A percentile compares a stretch with the other conserved stretches of the same genome.
Conservation (phyloP, 2,113 vertebrate genomes). For the Indicator maculatus region DNA sequence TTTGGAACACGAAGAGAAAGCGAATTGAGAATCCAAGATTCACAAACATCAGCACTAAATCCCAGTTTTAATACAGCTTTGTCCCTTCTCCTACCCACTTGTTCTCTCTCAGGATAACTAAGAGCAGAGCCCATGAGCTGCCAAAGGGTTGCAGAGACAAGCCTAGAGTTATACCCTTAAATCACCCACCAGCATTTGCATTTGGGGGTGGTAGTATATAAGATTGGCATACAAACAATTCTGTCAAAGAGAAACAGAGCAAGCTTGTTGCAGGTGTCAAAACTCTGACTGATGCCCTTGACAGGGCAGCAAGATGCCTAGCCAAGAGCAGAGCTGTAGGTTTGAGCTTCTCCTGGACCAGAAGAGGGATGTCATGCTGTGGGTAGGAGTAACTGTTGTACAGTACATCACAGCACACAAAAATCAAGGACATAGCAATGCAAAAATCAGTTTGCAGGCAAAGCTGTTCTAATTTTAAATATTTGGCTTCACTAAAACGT, state of each 20-base stretch:
- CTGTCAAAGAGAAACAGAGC: not conserved
- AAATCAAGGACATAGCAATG: not conserved
- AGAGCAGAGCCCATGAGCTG: not conserved
- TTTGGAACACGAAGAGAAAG: not conserved
- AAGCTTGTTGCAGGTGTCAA: not conserved
- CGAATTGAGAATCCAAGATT: not conserved
- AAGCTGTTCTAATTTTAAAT: not conserved
- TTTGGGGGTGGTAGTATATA: not conserved
- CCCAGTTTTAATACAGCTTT: not conserved
- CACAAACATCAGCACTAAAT: not conserved
- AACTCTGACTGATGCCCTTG: not conserved
- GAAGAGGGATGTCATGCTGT: not conserved
- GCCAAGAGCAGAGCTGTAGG: not conserved
- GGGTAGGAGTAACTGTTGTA: not conserved
- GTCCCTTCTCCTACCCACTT: not conserved
- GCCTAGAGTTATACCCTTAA: not conserved
- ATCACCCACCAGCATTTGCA: not conserved
- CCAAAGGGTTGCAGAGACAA: not conserved
- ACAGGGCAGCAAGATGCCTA: not conserved
- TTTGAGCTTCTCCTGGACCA: not conserved
- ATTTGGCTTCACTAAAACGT: not conserved
- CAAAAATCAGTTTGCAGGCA: not conserved
- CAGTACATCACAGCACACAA: rapidly evolving
- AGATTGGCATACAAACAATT: slow-evolving; percentile 22
- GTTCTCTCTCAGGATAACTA: not conserved